A percentile compares a stretch with the other conserved stretches of the same genome.
Conservation (phyloP, 2,888 invertebrate genomes). For the Eueremaeus valkanovi region DNA sequence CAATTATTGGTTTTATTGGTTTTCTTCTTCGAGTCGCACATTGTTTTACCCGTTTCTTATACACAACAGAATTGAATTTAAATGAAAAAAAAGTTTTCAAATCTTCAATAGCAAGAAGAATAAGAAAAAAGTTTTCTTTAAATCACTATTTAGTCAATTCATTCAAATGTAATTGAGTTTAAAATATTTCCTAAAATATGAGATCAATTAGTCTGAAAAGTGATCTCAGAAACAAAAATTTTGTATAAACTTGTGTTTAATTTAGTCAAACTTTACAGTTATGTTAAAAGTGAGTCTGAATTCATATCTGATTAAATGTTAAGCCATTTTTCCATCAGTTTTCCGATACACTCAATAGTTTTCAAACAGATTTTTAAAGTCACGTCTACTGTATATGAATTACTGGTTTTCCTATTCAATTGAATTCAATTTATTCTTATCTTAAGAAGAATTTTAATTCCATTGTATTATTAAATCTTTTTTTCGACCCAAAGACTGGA, state of each 20-base stretch:
- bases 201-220: no score
- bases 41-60: background rate
- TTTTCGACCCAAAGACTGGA: background rate
- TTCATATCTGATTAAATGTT: background rate
- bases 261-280: no score
- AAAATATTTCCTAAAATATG: no score
- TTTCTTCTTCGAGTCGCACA: background rate
- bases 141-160: no score
- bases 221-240: no score
- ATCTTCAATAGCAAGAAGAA: no score
- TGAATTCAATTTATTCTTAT: background rate
- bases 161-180: no score
- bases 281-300: background rate
- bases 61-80: no score
- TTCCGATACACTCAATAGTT: background rate
- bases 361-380: background rate
- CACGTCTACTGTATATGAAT: background rate
- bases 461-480: background rate
- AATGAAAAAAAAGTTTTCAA: no score
- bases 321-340: background rate
- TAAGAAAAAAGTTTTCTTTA: no score
- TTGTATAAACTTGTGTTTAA: no score
- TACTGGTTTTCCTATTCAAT: background rate
- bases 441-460: background rate
- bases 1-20: background rate